These are phyloP conservation scores for Epinephelus cyanopodus DNA, from an alignment of 2,113 vertebrate genomes.

Conservation along the genomic window DNA sequence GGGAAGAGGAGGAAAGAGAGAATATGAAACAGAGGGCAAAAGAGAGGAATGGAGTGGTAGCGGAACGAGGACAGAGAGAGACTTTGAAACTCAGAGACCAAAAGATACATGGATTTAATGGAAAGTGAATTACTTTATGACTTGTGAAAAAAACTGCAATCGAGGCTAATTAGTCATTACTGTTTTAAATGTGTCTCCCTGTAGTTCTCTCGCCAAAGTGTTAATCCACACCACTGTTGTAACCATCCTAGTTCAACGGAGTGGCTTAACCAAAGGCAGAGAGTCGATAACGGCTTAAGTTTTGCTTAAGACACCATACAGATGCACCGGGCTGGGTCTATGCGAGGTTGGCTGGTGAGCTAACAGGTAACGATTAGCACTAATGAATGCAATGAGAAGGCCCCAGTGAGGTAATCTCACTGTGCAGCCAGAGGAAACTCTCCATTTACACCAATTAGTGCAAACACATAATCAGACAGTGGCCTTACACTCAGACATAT, in stretches of 20 bases:
- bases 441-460: constrained; percentile 73
- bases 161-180: constrained; percentile 43
- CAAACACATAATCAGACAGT: constrained; percentile 38
- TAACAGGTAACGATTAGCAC: constrained; percentile 76
- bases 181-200: constrained; percentile 24
- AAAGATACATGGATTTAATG: constrained; percentile 29
- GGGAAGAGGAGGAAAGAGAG: constrained; percentile 55
- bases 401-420: constrained; percentile 62
- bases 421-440: constrained; percentile 65
- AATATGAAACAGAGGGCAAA: constrained; percentile 55
- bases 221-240: constrained; percentile 43
- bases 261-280: constrained; percentile 45
- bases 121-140: constrained; percentile 36
- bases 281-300: constrained; percentile 49
- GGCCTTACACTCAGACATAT: constrained; percentile 25
- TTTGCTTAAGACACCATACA: constrained; percentile 45
- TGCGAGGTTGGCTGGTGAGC: constrained; percentile 54
- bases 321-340: constrained; percentile 47
- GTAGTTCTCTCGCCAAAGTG: constrained; percentile 22
- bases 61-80: constrained; percentile 1
- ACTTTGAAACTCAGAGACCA: constrained; percentile 26
- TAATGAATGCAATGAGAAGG: constrained; percentile 74
- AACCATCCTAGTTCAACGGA: constrained; percentile 20
- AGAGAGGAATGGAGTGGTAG: constrained; percentile 28
- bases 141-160: constrained; percentile 45